Percentiles rank a stretch among this genome's conserved stretches.
Evolutionary conservation across 2,113 vertebrate genomes (phyloP).

Genomic region (Oreocharis arfaki): DNA sequence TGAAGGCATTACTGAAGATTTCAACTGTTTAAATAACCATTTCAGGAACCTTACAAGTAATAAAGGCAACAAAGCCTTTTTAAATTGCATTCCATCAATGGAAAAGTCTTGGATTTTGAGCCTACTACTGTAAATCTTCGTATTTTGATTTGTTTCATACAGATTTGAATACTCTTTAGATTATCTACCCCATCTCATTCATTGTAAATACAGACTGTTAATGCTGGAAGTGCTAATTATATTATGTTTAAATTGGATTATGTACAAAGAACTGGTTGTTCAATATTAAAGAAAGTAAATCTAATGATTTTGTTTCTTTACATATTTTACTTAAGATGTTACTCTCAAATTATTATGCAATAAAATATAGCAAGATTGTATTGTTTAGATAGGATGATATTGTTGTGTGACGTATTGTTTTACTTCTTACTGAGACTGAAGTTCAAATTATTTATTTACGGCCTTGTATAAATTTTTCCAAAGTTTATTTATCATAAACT

Average conservation of each 20-base stretch:
- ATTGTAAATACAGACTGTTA: slow-evolving; percentile 74
- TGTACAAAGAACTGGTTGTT: slow-evolving; percentile 76
- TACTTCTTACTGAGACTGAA: slow-evolving; percentile 63
- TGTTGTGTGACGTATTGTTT: slow-evolving; percentile 53
- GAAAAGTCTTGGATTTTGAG: slow-evolving; percentile 64
- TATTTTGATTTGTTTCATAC: slow-evolving; percentile 66
- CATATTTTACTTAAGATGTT: slow-evolving; percentile 60
- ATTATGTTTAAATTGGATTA: slow-evolving; percentile 79
- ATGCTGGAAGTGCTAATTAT: slow-evolving; percentile 75
- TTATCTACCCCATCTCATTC: slow-evolving; percentile 20
- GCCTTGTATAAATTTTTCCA: slow-evolving; percentile 60
- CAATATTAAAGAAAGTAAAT: slow-evolving; percentile 78
- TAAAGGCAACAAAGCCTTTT: slow-evolving; percentile 63
- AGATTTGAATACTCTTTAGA: slow-evolving; percentile 61
- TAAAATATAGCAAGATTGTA: slow-evolving; percentile 55
- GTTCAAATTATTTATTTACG: slow-evolving; percentile 75
- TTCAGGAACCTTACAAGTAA: slow-evolving; percentile 69
- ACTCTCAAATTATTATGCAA: slow-evolving; percentile 65
- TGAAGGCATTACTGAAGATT: slow-evolving; percentile 66
- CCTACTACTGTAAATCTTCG: slow-evolving; percentile 59
- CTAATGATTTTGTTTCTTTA: slow-evolving; percentile 66
- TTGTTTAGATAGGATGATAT: slow-evolving; percentile 48
- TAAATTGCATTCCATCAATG: slow-evolving; percentile 49
- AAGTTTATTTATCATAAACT: slow-evolving; percentile 69
- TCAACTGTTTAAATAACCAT: slow-evolving; percentile 59